Base-by-base conservation (phyloP, 2,888 invertebrate genomes). In the Amblyteles armatorius region DNA sequence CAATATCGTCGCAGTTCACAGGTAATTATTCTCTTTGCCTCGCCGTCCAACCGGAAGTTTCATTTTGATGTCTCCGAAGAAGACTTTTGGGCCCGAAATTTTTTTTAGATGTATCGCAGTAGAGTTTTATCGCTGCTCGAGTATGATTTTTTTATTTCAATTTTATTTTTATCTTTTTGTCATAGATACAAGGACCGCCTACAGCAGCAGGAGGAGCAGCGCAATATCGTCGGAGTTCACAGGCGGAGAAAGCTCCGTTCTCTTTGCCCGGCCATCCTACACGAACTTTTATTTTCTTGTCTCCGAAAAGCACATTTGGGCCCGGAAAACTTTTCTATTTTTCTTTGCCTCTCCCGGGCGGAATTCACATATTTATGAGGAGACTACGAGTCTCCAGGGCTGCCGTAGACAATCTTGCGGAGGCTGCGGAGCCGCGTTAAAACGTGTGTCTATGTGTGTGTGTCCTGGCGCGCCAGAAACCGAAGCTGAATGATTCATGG, bases 141-240 rank as follows among this genome's bases (percentile, higher is more conserved):
- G 36, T 36, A 9, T 26, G 40, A 60, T 40, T 83, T 57, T 63
- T 19, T 50, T 22, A 36, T 4, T 36, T 33, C 33, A 36, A 36
- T 36, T 13, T 44, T 44, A 2, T 40, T 44, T 44, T 44, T 3
- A 3, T 44, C 13, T 65, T 63, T 71, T 50, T 65, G 48, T 40
- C 55, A 13, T 57, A 40, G 26, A 68, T 78, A 71, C 50, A 36
- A 29, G 13, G 63, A 60, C 26, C 13, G 71, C 80, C 52, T 67
- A 29, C 36, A 26, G 77, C 77, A 57, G 26, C 19, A 5, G 26
- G 57, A 11, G 55, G 9, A 57, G 22, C 26, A 11, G 65, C 44
- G 65, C 65, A 82, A 82, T 82, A 82, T 77, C 71, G 77, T 76
- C 77, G 65, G 77, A 77, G 82, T 77, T 78, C 72, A 82, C 65